Percentiles rank a stretch among this genome's conserved stretches.
Evolutionary conservation across 2,113 vertebrate species (phyloP).

Genomic region (Cyphomyrus discorhynchus): DNA sequence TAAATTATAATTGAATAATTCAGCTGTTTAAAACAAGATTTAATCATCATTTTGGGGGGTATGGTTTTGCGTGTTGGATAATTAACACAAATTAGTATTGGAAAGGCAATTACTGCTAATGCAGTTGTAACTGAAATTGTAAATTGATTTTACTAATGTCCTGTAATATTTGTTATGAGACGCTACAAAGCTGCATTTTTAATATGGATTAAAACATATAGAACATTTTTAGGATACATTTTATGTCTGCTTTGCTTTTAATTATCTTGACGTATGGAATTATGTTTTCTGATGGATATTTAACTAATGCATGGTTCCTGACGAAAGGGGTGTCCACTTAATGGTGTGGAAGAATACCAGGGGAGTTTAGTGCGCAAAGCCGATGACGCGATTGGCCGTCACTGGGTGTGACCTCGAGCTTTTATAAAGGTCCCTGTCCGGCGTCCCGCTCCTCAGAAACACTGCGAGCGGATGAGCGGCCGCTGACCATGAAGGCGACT

Average conservation of each 20-base stretch:
- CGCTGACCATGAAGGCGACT: not conserved
- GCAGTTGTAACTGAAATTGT: not conserved
- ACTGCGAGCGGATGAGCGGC: not conserved
- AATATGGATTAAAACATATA: not conserved
- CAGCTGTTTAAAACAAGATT: not conserved
- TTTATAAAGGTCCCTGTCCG: slow-evolving; percentile 42
- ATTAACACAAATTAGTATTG: not conserved
- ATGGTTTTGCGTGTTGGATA: not conserved
- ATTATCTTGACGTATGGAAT: not conserved
- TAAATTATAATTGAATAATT: not conserved
- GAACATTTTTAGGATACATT: not conserved
- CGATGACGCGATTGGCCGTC: slow-evolving; percentile 45
- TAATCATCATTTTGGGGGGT: not conserved
- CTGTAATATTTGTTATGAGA: not conserved
- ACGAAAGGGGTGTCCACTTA: not conserved
- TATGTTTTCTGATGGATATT: not conserved
- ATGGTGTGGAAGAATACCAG: slow-evolving; percentile 3
- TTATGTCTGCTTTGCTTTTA: not conserved
- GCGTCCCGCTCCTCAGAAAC: slow-evolving; percentile 33
- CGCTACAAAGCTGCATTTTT: not conserved
- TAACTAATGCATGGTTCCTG: not conserved
- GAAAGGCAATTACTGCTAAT: not conserved
- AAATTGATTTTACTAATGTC: not conserved
- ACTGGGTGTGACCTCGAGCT: slow-evolving; percentile 41
- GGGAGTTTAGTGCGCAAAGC: slow-evolving; percentile 5